Evolutionary conservation across 2,113 vertebrate species (phyloP).

Genomic region (Muntiacus muntjak): DNA sequence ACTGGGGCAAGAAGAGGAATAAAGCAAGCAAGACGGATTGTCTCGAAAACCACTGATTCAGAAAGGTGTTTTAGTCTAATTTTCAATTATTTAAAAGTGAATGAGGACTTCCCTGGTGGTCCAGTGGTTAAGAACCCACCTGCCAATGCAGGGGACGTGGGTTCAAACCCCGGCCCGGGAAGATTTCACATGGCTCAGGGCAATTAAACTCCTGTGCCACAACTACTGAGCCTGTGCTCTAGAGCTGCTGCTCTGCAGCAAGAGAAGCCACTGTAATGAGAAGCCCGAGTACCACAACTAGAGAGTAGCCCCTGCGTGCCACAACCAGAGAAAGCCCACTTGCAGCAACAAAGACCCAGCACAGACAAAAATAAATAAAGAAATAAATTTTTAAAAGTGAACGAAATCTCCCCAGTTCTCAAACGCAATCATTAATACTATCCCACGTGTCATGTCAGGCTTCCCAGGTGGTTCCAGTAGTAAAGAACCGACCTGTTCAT

Average conservation of each 20-base stretch:
- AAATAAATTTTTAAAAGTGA: not conserved
- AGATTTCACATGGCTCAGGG: not conserved
- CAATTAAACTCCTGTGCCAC: not conserved
- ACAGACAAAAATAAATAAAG: not conserved
- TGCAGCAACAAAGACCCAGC: not conserved
- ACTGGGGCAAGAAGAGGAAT: not conserved
- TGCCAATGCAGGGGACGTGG: not conserved
- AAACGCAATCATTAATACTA: not conserved
- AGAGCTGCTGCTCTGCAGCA: not conserved
- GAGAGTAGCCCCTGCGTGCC: not conserved
- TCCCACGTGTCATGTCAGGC: not conserved
- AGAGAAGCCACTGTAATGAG: not conserved
- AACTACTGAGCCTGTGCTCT: not conserved
- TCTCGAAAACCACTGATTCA: not conserved
- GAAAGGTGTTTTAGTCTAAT: not conserved
- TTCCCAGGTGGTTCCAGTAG: not conserved
- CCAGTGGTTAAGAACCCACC: not conserved
- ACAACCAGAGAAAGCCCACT: not conserved
- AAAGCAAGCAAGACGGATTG: not conserved
- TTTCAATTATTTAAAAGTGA: not conserved
- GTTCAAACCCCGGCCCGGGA: not conserved
- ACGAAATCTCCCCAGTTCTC: not conserved
- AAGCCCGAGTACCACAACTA: accelerated
- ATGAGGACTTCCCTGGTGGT: not conserved
- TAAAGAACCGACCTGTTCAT: not conserved